Conservation (phyloP, 2,797 vertebrate species). For the Trachurus trachurus region DNA sequence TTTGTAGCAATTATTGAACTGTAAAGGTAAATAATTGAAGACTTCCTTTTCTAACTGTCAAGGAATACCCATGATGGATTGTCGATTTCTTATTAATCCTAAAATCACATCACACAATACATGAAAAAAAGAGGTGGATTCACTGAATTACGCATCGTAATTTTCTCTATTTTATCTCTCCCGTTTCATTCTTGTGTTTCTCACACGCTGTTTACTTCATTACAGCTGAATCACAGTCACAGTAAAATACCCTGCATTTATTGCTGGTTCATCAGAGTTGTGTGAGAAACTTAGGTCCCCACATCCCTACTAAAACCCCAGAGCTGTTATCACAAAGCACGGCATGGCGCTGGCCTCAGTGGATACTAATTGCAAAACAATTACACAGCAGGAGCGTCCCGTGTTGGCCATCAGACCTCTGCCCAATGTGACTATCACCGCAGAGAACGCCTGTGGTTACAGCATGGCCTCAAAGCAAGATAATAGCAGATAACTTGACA, state of each 20-base stretch:
- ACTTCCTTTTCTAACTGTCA: background rate
- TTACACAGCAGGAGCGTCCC: constrained; percentile 50
- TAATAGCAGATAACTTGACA: constrained; percentile 49
- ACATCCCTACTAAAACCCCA: constrained; percentile 23
- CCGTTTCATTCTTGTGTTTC: background rate
- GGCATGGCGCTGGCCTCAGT: constrained; percentile 33
- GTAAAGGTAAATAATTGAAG: background rate
- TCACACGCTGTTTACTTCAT: constrained; percentile 3
- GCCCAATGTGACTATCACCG: constrained; percentile 15
- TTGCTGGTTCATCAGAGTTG: constrained; percentile 18
- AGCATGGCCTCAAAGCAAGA: constrained; percentile 48
- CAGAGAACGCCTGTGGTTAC: constrained; percentile 29
- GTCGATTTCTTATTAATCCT: constrained; percentile 2
- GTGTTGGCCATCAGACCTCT: constrained; percentile 33
- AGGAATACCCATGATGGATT: background rate
- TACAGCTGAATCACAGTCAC: background rate
- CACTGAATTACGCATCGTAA: background rate
- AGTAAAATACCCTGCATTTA: constrained; percentile 1
- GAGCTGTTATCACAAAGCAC: constrained; percentile 23
- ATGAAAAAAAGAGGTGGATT: background rate
- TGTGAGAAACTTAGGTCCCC: background rate
- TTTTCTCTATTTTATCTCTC: background rate
- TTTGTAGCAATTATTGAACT: background rate
- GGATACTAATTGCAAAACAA: constrained; percentile 60
- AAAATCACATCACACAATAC: constrained; percentile 19